Evolutionary conservation across 2,888 invertebrate genomes (phyloP).

Genomic region (Tethea ocularis): DNA sequence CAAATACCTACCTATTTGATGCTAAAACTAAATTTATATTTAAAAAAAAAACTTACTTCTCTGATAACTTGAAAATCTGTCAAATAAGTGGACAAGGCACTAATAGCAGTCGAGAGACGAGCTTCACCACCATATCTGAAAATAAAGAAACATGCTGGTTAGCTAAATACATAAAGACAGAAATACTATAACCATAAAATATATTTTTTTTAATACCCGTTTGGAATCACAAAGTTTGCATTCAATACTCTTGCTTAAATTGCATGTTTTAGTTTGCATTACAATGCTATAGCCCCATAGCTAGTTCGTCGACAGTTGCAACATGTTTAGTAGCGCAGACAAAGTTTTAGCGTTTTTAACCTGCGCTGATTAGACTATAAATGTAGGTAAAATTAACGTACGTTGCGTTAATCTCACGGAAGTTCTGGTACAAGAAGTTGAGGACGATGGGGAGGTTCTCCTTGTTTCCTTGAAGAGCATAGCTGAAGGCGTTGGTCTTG

Average conservation of each 20-base stretch:
- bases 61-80: conserved; percentile 56
- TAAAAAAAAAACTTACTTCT: conserved; percentile 39
- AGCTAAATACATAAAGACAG: no score
- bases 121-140: conserved; percentile 67
- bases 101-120: conserved; percentile 56
- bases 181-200: no score
- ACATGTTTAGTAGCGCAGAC: no score
- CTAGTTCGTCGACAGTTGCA: no score
- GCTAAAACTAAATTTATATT: neutral
- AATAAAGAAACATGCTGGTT: conserved; percentile 13
- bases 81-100: conserved; percentile 50
- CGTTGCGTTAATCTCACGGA: conserved; percentile 47
- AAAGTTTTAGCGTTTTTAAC: no score
- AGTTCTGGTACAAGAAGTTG: conserved; percentile 71
- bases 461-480: conserved; percentile 80
- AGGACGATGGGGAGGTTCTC: conserved; percentile 82
- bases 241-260: no score
- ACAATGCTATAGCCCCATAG: no score
- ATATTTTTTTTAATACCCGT: no score
- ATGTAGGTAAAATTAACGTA: conserved; percentile 49
- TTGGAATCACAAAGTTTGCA: no score
- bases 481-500: conserved; percentile 70
- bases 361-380: no score
- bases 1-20: no score
- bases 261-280: no score